phyloP scores from a whole-genome alignment of 2,113 vertebrate species.

The Oncorhynchus gorbuscha region DNA sequence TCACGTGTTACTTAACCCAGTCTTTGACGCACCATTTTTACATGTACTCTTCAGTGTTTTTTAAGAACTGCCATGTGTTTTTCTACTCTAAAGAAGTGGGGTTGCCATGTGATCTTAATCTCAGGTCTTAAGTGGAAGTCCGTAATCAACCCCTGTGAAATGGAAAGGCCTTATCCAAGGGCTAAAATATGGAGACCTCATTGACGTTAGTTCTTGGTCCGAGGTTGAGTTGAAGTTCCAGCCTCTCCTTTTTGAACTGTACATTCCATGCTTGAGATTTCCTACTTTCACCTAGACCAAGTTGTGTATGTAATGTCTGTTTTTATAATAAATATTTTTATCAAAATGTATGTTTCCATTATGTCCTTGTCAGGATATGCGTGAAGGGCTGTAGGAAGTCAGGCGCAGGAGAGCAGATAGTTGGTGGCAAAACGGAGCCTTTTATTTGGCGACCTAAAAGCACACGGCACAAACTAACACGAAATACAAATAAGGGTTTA shows the following conservation, averaged over 20 bases:
- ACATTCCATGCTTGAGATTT: neutral
- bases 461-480: no score
- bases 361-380: no score
- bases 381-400: no score
- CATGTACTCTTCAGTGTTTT: neutral
- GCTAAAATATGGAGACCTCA: no score
- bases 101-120: conserved; percentile 23
- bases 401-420: no score
- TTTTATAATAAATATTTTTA: conserved; percentile 60
- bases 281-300: conserved; percentile 26
- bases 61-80: conserved; percentile 10
- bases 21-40: conserved; percentile 3
- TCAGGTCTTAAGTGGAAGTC: conserved; percentile 24
- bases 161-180: neutral
- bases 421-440: no score
- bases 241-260: neutral
- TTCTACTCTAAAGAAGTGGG: neutral
- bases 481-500: no score
- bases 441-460: no score
- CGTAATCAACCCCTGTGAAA: neutral
- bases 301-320: conserved; percentile 24
- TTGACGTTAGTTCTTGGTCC: neutral
- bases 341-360: neutral
- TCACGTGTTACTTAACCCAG: conserved; percentile 16
- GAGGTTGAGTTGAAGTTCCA: conserved; percentile 2